Conservation (phyloP, 1,140 invertebrate genomes). For the Bombus waltoni region DNA sequence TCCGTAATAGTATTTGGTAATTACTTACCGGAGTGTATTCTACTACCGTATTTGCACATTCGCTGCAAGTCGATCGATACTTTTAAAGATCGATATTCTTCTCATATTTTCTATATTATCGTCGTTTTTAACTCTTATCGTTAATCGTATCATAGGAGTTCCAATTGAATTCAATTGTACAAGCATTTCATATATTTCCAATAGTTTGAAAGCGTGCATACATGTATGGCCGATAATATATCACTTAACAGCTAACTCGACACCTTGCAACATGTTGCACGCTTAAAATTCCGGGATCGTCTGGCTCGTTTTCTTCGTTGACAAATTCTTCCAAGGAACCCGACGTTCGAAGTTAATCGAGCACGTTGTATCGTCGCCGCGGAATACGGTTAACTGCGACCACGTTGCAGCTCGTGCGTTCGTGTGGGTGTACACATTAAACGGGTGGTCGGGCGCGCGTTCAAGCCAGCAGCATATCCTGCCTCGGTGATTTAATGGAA, state of each 20-base stretch:
- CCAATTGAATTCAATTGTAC: no score
- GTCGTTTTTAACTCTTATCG: no score
- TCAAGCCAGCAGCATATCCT: neutral
- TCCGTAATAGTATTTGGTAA: neutral
- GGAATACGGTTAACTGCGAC: neutral
- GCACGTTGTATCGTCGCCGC: constrained; percentile 1
- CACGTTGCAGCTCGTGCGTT: neutral
- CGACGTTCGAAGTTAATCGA: constrained; percentile 21
- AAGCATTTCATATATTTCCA: no score
- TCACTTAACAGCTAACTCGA: no score
- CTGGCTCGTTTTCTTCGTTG: neutral
- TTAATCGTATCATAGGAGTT: no score
- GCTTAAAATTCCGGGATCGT: neutral
- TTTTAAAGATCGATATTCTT: neutral
- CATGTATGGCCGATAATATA: neutral
- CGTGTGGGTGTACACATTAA: neutral
- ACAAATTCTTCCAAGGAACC: constrained; percentile 17
- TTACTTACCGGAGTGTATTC: neutral
- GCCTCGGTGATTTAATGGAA: constrained; percentile 73
- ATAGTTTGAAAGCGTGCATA: no score
- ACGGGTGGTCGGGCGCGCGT: constrained; percentile 22
- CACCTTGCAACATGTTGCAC: no score
- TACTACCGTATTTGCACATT: neutral
- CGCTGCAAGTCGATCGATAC: neutral
- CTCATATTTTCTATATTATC: no score